Evolutionary conservation across 1,140 invertebrate species (phyloP), one percentile per base, ranked within the genome.

Genomic region (Portunus trituberculatus): DNA sequence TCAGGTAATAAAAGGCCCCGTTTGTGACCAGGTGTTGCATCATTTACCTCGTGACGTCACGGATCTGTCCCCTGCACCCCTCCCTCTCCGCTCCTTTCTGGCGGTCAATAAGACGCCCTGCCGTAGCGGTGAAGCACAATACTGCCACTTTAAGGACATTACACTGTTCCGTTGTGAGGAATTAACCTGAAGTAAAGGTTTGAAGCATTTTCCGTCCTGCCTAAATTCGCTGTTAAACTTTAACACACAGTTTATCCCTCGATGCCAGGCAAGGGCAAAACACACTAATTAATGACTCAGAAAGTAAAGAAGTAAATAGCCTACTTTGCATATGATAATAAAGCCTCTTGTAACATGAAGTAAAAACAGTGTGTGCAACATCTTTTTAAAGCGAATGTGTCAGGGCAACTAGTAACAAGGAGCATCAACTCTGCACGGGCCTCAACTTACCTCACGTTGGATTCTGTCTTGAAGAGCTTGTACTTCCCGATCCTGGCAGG

Each of bases 401-500:
- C 39, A 39, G 39, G 39, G 0, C 12, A 59, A 10, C 10, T 12
- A 59, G 52, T 1, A 20, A 59, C 12, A 59, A 20, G 16, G 52
- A 12, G 52, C 52, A 59, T 59, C 52, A 59, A 59, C 52, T 14
- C 16, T 14, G 16, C 52, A 59, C 12, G 52, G 16, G 10, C 7
- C 20, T 25, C 12, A 76, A 76, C 67, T 76, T 76, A 76, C 67
- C 67, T 76, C 20, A 76, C 67, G 67, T 76, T 76, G 67, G 67
- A 76, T 76, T 76, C 67, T n/a, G 67, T 76, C 67, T 76, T 76
- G 67, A 76, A 76, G 67, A 76, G 67, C 25, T 76, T 76, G 67
- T 76, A 76, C 20, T n/a, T 25, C 20, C 67, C 67, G 67, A 76
- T 25, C 67, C 67, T 76, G 67, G 52, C 16, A 20, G 52, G 52